Conservation (phyloP, 1,140 invertebrate species). For the Sinella curviseta region DNA sequence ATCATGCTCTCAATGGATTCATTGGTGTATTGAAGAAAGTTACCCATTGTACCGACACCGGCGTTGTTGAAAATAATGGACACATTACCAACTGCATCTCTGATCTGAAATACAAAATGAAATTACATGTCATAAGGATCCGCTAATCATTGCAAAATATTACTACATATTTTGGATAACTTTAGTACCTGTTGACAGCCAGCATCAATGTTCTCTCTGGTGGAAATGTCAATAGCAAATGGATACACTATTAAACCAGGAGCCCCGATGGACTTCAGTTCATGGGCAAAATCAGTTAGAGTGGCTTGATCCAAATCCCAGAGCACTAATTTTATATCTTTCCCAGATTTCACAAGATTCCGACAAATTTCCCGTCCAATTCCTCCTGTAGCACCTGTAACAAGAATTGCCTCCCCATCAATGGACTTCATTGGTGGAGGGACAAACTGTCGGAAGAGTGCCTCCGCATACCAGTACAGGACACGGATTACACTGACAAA, state of each 20-base stretch:
- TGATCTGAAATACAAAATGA: not conserved
- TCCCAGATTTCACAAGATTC: not conserved
- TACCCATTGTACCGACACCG: not conserved
- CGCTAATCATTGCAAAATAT: not conserved
- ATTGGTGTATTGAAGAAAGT: not conserved
- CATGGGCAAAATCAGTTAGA: not conserved
- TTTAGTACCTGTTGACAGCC: not conserved
- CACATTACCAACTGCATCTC: not conserved
- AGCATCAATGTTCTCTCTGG: slow-evolving; percentile 10
- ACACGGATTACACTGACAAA: not conserved
- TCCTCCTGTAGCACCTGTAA: not conserved
- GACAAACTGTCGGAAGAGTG: not conserved
- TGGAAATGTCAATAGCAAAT: not conserved
- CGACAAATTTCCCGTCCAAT: slow-evolving; percentile 13
- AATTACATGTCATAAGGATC: not conserved
- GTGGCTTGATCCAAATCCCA: not conserved
- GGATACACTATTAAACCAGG: not conserved
- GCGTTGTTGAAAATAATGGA: slow-evolving; percentile 10
- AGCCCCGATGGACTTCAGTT: not conserved
- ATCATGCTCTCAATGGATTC: not conserved
- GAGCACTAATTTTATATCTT: not conserved
- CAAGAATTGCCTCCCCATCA: not conserved
- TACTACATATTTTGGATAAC: no score
- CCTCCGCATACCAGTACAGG: not conserved
- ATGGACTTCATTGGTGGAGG: slow-evolving; percentile 12